Base-by-base conservation (phyloP, 2,113 vertebrate species). In the Plecturocebus donacophilus region DNA sequence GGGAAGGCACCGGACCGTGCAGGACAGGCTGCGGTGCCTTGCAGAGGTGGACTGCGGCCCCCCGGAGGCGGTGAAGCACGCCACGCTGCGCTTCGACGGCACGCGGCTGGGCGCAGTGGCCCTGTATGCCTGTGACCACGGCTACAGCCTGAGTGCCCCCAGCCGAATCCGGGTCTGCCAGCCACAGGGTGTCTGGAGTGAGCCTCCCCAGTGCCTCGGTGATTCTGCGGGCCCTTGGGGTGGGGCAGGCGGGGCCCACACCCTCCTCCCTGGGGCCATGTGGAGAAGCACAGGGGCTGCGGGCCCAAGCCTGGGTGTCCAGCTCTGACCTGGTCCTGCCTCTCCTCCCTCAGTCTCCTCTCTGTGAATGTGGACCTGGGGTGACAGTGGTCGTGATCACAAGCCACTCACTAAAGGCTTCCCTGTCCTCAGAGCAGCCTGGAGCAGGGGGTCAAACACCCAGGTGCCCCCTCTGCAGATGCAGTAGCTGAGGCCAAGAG, bases 121-220 rank as follows among this genome's bases (percentile, higher is more conserved):
- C 11, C 97, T 99, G 84, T 99, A 99, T 88, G 75, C 97, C 0
- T 99, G 99, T 94, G 98, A 99, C 90, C 97, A 90, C 1, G 99
- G 99, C 94, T 99, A 99, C 96, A 90, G 97, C 64, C 98, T 99
- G 61, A 98, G 98, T 71, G 97, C 98, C 64, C 98, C 98, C 97
- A 98, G 98, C 98, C 99, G 99, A 10, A 96, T 99, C 96, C 99
- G 99, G 2, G 91, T 99, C 97, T 99, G 99, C 98, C 99, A 98
- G 71, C 97, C 98, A 54, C 99, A 99, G 20, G 99, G 99, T 0
- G 58, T 99, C 97, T 99, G 99, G 99, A 99, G 99, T 27, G 99
- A 99, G 97, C 99, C 99, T 11, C 99, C 99, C 0, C 98, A 99
- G 92, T 99, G 99, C 47, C 98, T 99, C 5, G 99, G 99, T 99